Evolutionary conservation across 2,888 invertebrate genomes (phyloP).

Genomic region (Lasioglossum malachurum): DNA sequence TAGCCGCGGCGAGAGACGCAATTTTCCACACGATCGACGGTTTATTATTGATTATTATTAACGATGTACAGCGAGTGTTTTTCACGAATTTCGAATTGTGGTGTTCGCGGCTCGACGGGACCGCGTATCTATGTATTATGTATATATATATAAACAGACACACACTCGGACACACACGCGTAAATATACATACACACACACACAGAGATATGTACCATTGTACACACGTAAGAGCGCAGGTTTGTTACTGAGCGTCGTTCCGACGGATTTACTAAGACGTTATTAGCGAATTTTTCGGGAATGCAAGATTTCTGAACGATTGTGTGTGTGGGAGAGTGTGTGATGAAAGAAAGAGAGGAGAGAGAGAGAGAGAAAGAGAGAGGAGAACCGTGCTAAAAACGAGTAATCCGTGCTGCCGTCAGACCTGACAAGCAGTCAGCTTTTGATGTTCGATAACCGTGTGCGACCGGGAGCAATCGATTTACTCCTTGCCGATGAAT

Average conservation of each 20-base stretch:
- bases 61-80: constrained; percentile 68
- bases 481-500: background rate
- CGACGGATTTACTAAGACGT: constrained; percentile 60
- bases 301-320: background rate
- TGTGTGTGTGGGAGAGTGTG: background rate
- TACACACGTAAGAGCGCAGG: constrained; percentile 36
- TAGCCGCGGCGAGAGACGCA: constrained; percentile 69
- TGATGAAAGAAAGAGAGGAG: background rate
- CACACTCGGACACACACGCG: background rate
- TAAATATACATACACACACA: background rate
- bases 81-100: constrained; percentile 54
- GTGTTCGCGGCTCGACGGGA: constrained; percentile 24
- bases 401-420: constrained; percentile 42
- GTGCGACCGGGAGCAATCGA: background rate
- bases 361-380: background rate
- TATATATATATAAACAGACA: constrained; percentile 11
- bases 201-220: constrained; percentile 6
- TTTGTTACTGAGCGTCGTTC: constrained; percentile 49
- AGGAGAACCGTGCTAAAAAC: constrained; percentile 37
- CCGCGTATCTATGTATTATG: background rate
- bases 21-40: constrained; percentile 78
- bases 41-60: constrained; percentile 63
- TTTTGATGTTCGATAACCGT: constrained; percentile 34
- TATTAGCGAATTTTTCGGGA: constrained; percentile 34
- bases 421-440: constrained; percentile 30